Evolutionary conservation across 2,888 invertebrate genomes (phyloP).

Genomic region (Agonopterix subpropinquella): DNA sequence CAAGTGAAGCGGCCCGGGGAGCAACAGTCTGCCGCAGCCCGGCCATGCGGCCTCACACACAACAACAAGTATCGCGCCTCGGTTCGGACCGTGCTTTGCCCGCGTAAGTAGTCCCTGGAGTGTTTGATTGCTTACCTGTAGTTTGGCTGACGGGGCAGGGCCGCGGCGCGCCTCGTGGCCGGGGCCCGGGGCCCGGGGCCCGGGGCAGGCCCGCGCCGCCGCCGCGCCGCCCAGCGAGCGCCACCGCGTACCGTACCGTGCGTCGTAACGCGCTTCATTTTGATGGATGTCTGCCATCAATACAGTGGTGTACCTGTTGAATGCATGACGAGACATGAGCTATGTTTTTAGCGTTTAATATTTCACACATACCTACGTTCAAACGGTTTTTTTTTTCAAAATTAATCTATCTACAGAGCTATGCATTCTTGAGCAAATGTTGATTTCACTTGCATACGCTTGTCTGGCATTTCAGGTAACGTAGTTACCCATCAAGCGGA

Average conservation of each 20-base stretch:
- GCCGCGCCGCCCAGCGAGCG: slow-evolving; percentile 10
- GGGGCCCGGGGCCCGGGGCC: slow-evolving; percentile 10
- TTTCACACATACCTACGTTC: too few species aligned
- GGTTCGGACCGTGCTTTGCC: slow-evolving; percentile 33
- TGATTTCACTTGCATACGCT: too few species aligned
- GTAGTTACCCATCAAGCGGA: too few species aligned
- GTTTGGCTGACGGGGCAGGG: slow-evolving; percentile 21
- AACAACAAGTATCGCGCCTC: slow-evolving; percentile 44
- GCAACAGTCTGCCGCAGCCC: slow-evolving; percentile 75
- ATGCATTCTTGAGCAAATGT: too few species aligned
- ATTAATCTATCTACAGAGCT: too few species aligned
- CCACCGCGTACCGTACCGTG: slow-evolving; percentile 10
- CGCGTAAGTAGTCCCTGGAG: slow-evolving; percentile 60
- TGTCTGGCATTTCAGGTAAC: too few species aligned
- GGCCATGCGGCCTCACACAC: slow-evolving; percentile 67
- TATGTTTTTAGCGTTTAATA: slow-evolving; percentile 11
- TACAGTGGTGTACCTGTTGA: slow-evolving; percentile 59
- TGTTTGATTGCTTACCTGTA: slow-evolving; percentile 39
- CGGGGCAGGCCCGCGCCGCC: slow-evolving; percentile 8
- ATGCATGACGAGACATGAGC: slow-evolving; percentile 41
- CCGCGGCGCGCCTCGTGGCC: slow-evolving; percentile 11
- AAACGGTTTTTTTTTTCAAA: background rate
- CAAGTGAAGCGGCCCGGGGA: slow-evolving; percentile 74
- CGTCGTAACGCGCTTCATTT: slow-evolving; percentile 27
- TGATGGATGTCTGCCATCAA: slow-evolving; percentile 37